Conservation (phyloP, 2,113 vertebrate species). For the Sceloporus tristichus region DNA sequence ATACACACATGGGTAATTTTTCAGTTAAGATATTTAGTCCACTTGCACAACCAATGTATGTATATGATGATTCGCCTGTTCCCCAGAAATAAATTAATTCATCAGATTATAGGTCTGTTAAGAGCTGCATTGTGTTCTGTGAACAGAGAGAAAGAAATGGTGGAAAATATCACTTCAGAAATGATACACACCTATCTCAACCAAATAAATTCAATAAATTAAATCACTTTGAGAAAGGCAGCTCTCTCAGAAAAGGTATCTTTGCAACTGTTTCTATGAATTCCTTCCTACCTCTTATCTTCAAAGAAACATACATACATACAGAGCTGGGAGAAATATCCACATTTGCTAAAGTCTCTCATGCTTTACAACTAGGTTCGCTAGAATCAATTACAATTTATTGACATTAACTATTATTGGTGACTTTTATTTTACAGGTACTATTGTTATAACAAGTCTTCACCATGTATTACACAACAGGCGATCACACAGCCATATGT, state of each 20-base stretch:
- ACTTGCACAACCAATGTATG: too few relatives aligned
- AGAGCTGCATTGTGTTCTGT: neutral
- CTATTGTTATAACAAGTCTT: conserved; percentile 51
- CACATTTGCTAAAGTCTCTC: conserved; percentile 33
- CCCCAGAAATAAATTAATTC: neutral
- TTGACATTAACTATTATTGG: conserved; percentile 58
- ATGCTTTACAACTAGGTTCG: conserved; percentile 36
- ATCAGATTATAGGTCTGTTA: neutral
- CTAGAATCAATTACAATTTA: conserved; percentile 42
- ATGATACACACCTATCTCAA: neutral
- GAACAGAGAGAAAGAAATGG: neutral
- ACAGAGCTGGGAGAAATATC: conserved; percentile 34
- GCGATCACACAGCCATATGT: conserved; percentile 57
- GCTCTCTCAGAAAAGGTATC: neutral
- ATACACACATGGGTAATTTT: neutral
- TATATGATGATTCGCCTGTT: neutral
- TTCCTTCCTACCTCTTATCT: neutral
- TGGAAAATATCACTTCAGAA: neutral
- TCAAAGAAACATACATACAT: fast-evolving
- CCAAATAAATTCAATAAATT: neutral
- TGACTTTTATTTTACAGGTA: conserved; percentile 67
- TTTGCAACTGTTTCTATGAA: neutral
- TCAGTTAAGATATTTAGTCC: neutral
- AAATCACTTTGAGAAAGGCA: neutral
- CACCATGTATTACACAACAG: conserved; percentile 43